Evolutionary conservation across 2,113 vertebrate species (phyloP), one percentile per base, ranked within the genome.

Genomic region (Eidolon helvum): DNA sequence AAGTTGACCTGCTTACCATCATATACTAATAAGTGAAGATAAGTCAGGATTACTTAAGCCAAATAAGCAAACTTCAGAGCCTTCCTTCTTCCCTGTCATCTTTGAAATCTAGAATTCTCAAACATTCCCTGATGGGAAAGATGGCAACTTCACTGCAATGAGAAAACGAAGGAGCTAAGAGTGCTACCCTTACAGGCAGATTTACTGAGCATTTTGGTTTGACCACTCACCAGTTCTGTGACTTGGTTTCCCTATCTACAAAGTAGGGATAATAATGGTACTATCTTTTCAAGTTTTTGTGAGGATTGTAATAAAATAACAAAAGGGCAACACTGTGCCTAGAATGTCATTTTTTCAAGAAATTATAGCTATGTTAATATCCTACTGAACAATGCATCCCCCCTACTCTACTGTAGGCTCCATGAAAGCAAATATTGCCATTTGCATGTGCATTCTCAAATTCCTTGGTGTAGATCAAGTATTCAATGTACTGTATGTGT

Each of bases 21-120:
- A 71, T 16, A 50, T 11, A 40, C 26, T 77, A 66, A 18, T 38
- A 61, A 85, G 6, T 6, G 19, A 59, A 59, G 61, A 53, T 50
- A 2, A 90, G 22, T 55, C 68, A 28, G 71, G 50, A 65, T 61
- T 65, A 71, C 1, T 66, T 9, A n/a, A 82, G 66, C 22, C 35
- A 43, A 72, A 43, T 53, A 38, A 92, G 59, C n/a, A 55, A 55
- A 88, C 30, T 93, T 38, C 1, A 24, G 35, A 68, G 35, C 12
- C n/a, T 93, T 89, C 30, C 53, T 77, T 66, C 26, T 63, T 95
- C 24, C 21, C 9, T 48, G 11, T n/a, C 16, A 10, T 45, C 69
- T 83, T 45, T 65, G 45, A 78, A 96, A 90, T 53, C 61, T 69
- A 78, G 68, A 84, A 28, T 65, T 50, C 22, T 22, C 69, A 55